A percentile compares a stretch with the other conserved stretches of the same genome.
Conservation (phyloP, 2,113 vertebrate genomes). For the Regulus satrapa region DNA sequence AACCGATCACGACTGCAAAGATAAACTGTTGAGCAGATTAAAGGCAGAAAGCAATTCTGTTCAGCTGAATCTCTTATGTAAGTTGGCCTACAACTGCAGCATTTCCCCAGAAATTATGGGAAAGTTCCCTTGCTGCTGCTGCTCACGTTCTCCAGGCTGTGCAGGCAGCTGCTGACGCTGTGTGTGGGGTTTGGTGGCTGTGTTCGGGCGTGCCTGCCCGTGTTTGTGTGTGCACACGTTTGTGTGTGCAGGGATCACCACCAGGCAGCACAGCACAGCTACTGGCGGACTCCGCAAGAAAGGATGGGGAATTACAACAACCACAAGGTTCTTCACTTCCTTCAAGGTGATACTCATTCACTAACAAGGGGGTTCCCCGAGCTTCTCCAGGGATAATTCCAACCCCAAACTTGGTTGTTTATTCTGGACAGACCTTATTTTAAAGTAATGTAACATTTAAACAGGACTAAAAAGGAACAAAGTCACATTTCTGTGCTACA, state of each 20-base stretch:
- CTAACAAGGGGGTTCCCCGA: not conserved
- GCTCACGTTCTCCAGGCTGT: not conserved
- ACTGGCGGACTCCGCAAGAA: not conserved
- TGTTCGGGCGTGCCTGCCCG: fast-evolving
- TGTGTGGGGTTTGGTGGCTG: not conserved
- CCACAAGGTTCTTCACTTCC: not conserved
- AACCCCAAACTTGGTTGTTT: not conserved
- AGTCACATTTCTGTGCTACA: not conserved
- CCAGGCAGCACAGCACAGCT: not conserved
- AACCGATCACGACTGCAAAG: constrained; percentile 24
- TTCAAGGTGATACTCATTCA: not conserved
- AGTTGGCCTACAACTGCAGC: constrained; percentile 14
- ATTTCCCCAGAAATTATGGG: not conserved
- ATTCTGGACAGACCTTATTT: not conserved
- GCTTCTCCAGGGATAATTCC: not conserved
- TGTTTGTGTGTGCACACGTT: fast-evolving
- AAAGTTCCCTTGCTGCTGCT: not conserved
- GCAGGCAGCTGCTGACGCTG: not conserved
- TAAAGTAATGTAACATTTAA: not conserved
- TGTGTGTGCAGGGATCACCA: not conserved
- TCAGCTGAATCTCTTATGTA: constrained; percentile 47
- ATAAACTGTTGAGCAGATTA: constrained; percentile 70
- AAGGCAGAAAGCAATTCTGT: constrained; percentile 56
- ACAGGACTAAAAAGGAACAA: not conserved
- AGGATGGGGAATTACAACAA: not conserved